Evolutionary conservation across 2,113 vertebrate species (phyloP).

Genomic region (Indicator indicator): DNA sequence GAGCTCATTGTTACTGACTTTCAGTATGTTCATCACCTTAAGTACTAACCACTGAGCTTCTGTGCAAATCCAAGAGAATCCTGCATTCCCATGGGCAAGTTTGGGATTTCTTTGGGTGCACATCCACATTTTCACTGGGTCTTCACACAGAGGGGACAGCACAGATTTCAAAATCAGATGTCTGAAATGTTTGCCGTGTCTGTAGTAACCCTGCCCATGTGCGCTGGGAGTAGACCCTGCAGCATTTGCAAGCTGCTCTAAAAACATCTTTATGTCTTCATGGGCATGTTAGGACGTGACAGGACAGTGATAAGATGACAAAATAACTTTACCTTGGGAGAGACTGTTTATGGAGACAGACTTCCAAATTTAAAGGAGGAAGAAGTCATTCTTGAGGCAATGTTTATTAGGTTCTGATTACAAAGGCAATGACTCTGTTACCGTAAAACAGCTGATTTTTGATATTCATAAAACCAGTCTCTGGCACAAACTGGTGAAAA

Average conservation of each 20-base stretch:
- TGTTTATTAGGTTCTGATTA: background rate
- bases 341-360: background rate
- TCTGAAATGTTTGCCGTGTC: conserved; percentile 39
- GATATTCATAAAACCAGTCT: background rate
- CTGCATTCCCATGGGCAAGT: background rate
- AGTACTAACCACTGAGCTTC: background rate
- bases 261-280: background rate
- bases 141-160: background rate
- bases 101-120: background rate
- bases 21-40: background rate
- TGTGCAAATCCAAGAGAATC: background rate
- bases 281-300: conserved; percentile 9
- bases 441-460: background rate
- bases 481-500: background rate
- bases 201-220: background rate
- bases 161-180: conserved; percentile 4
- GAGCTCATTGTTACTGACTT: background rate
- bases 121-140: background rate
- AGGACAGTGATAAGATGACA: background rate
- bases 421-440: background rate
- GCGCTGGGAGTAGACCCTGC: background rate
- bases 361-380: background rate
- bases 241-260: conserved; percentile 25
- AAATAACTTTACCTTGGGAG: background rate
- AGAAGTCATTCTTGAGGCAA: background rate